Conservation (phyloP, 2,113 vertebrate genomes). For the Ptilorrhoa leucosticta region DNA sequence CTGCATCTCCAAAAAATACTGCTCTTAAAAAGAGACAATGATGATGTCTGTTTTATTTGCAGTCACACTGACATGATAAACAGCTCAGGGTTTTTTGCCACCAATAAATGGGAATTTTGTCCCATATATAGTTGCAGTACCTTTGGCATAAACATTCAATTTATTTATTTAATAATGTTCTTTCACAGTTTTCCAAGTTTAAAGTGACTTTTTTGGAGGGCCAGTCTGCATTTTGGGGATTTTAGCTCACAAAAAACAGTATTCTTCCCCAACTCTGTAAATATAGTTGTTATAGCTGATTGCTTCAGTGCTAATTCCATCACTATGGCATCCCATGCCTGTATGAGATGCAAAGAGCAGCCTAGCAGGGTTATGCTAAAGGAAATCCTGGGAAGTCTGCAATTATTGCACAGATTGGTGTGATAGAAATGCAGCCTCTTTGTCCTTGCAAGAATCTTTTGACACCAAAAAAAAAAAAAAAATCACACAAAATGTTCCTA, state of each 20-base stretch:
- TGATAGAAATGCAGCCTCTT: not conserved
- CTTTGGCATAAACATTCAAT: not conserved
- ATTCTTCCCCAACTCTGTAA: not conserved
- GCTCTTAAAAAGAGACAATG: not conserved
- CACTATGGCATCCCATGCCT: not conserved
- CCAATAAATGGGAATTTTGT: not conserved
- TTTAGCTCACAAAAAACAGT: not conserved
- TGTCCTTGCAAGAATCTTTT: constrained; percentile 46
- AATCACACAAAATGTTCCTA: not conserved
- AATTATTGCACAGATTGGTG: not conserved
- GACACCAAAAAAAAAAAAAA: not conserved
- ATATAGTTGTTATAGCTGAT: not conserved
- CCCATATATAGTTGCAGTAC: not conserved
- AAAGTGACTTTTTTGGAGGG: not conserved
- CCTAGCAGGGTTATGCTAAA: not conserved
- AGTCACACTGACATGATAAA: not conserved
- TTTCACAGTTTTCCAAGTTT: not conserved
- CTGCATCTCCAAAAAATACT: constrained; percentile 23
- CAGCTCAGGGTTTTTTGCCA: not conserved
- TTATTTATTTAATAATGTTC: not conserved
- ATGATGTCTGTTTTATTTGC: not conserved
- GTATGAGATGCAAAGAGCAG: not conserved
- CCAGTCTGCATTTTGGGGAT: not conserved
- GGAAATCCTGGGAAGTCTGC: not conserved
- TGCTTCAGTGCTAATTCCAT: not conserved